Evolutionary conservation across 1,140 invertebrate genomes (phyloP).

Genomic region (Nephotettix cincticeps): DNA sequence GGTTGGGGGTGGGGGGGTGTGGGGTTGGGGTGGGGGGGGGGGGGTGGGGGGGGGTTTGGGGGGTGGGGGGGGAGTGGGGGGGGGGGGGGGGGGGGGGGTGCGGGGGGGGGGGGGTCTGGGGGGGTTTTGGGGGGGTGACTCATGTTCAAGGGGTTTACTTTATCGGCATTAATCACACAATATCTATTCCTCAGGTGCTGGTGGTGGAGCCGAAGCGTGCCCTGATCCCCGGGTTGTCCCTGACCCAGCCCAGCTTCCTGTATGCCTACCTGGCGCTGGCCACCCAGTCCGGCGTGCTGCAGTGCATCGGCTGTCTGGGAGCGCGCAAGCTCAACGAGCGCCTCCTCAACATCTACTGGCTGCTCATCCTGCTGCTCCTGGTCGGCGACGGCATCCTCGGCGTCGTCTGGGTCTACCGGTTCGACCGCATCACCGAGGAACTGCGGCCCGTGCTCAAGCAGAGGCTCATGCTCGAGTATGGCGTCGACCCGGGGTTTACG

Average conservation of each 20-base stretch:
- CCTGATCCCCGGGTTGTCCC: slow-evolving; percentile 68
- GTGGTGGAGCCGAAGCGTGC: slow-evolving; percentile 64
- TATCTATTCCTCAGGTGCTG: slow-evolving; percentile 28
- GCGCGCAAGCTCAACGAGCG: slow-evolving; percentile 76
- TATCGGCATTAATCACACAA: not conserved
- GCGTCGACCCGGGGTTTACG: slow-evolving; percentile 67
- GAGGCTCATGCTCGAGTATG: slow-evolving; percentile 63
- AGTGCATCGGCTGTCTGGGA: slow-evolving; percentile 71
- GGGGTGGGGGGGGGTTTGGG: too few species aligned
- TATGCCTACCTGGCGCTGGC: slow-evolving; percentile 81
- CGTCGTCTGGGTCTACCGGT: slow-evolving; percentile 83
- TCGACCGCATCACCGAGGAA: slow-evolving; percentile 70
- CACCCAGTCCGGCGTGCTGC: slow-evolving; percentile 59
- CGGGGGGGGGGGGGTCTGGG: too few species aligned
- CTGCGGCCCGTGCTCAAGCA: slow-evolving; percentile 65
- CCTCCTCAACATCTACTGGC: slow-evolving; percentile 81
- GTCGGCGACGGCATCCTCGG: slow-evolving; percentile 82
- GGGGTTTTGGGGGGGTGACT: too few species aligned
- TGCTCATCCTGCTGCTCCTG: slow-evolving; percentile 73
- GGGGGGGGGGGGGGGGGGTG: too few species aligned
- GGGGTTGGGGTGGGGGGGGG: too few species aligned
- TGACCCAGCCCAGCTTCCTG: slow-evolving; percentile 72
- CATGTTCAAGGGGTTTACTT: too few species aligned
- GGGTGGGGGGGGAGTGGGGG: too few species aligned
- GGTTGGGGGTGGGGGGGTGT: too few species aligned